Evolutionary conservation across 2,113 vertebrate species (phyloP).

Genomic region (Panthera uncia): DNA sequence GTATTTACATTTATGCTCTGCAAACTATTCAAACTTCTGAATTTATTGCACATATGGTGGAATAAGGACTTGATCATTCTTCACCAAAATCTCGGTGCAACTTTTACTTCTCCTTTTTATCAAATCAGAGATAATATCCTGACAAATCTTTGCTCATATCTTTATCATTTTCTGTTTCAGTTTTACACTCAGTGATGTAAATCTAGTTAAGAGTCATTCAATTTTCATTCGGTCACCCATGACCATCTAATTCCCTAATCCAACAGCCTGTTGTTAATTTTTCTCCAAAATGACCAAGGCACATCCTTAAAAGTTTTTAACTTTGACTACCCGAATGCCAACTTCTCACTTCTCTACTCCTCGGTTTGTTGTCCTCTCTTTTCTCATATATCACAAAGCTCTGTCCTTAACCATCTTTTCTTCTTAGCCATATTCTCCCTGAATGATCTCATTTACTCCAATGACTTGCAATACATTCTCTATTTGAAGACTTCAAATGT

Average conservation of each 20-base stretch:
- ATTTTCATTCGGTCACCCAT: not conserved
- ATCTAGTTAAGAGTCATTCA: not conserved
- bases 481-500: not conserved
- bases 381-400: not conserved
- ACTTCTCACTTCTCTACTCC: not conserved
- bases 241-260: not conserved
- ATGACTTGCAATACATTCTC: accelerated
- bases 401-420: not conserved
- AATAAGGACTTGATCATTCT: not conserved
- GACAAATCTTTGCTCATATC: not conserved
- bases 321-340: not conserved
- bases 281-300: not conserved
- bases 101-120: not conserved
- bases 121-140: not conserved
- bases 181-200: not conserved
- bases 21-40: not conserved
- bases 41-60: not conserved
- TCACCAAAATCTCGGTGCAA: accelerated
- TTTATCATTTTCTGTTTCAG: not conserved
- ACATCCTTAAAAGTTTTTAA: not conserved
- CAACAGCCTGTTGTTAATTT: not conserved
- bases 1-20: not conserved
- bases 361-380: not conserved
- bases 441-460: not conserved
- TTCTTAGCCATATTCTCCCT: not conserved